Percentiles rank a stretch among this genome's conserved stretches.
phyloP scores from a whole-genome alignment of 1,140 invertebrate genomes.

The Homarus americanus region DNA sequence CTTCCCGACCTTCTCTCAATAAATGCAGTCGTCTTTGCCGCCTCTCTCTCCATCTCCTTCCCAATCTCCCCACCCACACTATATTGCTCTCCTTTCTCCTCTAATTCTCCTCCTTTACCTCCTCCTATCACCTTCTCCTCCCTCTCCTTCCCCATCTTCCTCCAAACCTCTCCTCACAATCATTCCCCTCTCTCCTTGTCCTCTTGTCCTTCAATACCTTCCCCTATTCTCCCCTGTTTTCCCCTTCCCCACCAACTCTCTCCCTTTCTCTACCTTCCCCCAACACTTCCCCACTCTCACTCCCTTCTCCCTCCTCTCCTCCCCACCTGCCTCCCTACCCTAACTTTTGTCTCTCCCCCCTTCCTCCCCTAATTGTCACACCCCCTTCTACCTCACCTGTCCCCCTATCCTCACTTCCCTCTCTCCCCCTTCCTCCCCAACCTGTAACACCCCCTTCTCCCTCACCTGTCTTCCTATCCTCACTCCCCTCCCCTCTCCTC shows the following conservation, averaged over 20 bases:
- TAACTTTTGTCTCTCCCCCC: too few relatives aligned
- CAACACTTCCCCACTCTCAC: too few relatives aligned
- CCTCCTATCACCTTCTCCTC: neutral
- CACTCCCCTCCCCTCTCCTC: too few relatives aligned
- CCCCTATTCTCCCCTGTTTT: neutral
- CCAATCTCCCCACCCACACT: too few relatives aligned
- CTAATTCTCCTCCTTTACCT: neutral
- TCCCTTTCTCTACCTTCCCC: neutral
- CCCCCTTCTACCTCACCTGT: neutral
- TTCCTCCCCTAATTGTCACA: neutral
- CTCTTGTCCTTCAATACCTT: neutral
- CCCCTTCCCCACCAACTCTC: neutral
- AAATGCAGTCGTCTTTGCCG: too few relatives aligned
- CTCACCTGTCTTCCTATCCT: too few relatives aligned
- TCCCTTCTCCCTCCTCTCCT: neutral
- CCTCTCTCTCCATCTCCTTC: too few relatives aligned
- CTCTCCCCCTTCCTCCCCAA: too few relatives aligned
- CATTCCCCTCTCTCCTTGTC: too few relatives aligned
- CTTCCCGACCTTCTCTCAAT: neutral
- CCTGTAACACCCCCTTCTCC: neutral
- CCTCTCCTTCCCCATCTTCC: neutral
- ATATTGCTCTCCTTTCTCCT: neutral
- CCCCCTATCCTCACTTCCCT: too few relatives aligned
- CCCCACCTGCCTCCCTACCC: neutral
- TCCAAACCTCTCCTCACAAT: too few relatives aligned